These are phyloP conservation scores for Hydrozoanthus tunicans DNA, from an alignment of 64 coral and sea anemone species.

Conservation along the genomic window DNA sequence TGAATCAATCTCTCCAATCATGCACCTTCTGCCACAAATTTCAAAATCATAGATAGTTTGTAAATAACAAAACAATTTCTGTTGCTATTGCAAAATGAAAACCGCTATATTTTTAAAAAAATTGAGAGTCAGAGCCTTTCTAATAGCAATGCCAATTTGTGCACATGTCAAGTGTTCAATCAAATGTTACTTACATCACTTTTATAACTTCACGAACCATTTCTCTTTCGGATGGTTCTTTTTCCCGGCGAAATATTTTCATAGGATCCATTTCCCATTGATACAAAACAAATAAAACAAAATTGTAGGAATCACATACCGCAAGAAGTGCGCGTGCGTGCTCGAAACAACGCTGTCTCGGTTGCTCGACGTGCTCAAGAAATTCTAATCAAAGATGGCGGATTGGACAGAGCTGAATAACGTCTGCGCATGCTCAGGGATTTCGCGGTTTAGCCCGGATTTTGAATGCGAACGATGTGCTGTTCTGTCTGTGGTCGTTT, in stretches of 20 bases:
- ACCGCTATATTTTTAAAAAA: too few relatives aligned
- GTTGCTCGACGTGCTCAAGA: constrained; percentile 2
- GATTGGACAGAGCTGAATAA: background rate
- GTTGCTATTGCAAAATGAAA: too few relatives aligned
- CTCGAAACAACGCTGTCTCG: background rate
- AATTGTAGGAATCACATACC: background rate
- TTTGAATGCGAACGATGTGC: too few relatives aligned
- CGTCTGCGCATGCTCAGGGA: too few relatives aligned
- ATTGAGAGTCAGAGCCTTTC: too few relatives aligned
- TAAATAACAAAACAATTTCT: too few relatives aligned
- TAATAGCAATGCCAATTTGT: background rate
- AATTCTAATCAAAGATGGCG: constrained; percentile 48
- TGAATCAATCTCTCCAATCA: background rate
- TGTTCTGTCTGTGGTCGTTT: too few relatives aligned
- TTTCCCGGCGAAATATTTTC: constrained; percentile 52
- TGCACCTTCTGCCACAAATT: background rate
- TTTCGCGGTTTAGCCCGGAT: too few relatives aligned
- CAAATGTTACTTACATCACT: constrained; percentile 35
- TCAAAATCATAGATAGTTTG: too few relatives aligned
- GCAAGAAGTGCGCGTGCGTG: constrained; percentile 7
- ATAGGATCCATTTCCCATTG: constrained; percentile 51
- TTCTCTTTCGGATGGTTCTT: constrained; percentile 52
- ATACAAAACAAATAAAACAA: background rate
- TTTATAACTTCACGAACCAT: constrained; percentile 67
- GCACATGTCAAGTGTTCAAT: background rate